Percentiles rank a stretch among this genome's conserved stretches.
phyloP scores from a whole-genome alignment of 2,888 invertebrate genomes.

The Lithosia quadra region DNA sequence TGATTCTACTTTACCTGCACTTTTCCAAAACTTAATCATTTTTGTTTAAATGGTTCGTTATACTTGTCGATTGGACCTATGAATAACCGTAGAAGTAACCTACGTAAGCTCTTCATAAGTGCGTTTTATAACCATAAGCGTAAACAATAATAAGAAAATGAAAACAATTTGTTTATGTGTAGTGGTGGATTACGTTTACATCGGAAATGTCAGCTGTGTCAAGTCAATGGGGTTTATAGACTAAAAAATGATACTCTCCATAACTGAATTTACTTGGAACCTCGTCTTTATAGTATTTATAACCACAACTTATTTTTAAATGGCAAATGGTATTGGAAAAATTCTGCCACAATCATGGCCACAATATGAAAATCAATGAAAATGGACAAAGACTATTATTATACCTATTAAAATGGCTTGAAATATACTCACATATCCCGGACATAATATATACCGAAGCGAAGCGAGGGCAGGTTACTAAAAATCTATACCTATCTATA shows the following conservation, averaged over 20 bases:
- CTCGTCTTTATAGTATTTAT: slow-evolving; percentile 4
- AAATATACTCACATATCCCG: no score
- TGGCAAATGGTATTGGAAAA: no score
- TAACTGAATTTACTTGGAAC: background rate
- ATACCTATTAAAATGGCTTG: no score
- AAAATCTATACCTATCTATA: no score
- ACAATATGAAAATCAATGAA: no score
- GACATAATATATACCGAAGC: no score
- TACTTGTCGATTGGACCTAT: slow-evolving; percentile 47
- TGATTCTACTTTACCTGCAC: slow-evolving; percentile 85
- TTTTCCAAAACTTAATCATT: slow-evolving; percentile 93
- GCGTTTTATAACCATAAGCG: slow-evolving; percentile 61
- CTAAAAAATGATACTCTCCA: background rate
- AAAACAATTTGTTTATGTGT: slow-evolving; percentile 64
- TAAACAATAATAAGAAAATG: slow-evolving; percentile 71
- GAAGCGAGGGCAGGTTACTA: no score
- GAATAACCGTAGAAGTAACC: slow-evolving; percentile 47
- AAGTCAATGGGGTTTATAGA: slow-evolving; percentile 6
- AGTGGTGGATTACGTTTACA: slow-evolving; percentile 51
- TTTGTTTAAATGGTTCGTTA: slow-evolving; percentile 58
- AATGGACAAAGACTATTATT: no score
- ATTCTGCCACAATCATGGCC: no score
- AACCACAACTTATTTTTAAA: no score
- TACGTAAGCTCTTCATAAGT: slow-evolving; percentile 63
- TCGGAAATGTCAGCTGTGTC: slow-evolving; percentile 26